These are phyloP conservation scores for Oncorhynchus masou DNA, from an alignment of 2,113 vertebrate species.

Conservation along the genomic window DNA sequence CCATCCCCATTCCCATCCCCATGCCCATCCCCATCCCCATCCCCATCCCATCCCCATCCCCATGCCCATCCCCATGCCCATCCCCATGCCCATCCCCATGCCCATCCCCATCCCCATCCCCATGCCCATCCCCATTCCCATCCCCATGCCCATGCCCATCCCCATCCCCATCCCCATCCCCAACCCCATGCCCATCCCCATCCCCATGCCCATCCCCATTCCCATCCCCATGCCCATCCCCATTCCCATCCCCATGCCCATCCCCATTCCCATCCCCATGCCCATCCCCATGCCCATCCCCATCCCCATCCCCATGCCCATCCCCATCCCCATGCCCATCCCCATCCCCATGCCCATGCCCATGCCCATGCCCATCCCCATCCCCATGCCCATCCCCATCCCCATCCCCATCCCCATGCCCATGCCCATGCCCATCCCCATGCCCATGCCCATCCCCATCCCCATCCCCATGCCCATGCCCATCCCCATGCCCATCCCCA, in stretches of 20 bases:
- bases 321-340: slow-evolving; percentile 18
- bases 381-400: slow-evolving; percentile 22
- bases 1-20: too few relatives aligned
- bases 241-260: slow-evolving; percentile 29
- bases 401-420: too few relatives aligned
- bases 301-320: too few relatives aligned
- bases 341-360: too few relatives aligned
- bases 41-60: too few relatives aligned
- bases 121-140: slow-evolving; percentile 20
- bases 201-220: slow-evolving; percentile 22
- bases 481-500: too few relatives aligned
- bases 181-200: slow-evolving; percentile 22
- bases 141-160: slow-evolving; percentile 25
- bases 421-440: slow-evolving; percentile 22
- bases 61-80: slow-evolving; percentile 20
- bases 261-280: slow-evolving; percentile 26
- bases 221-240: slow-evolving; percentile 24
- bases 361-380: slow-evolving; percentile 22
- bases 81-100: slow-evolving; percentile 22
- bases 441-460: slow-evolving; percentile 22
- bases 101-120: too few relatives aligned
- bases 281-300: slow-evolving; percentile 2
- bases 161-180: too few relatives aligned
- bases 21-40: slow-evolving; percentile 16
- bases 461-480: too few relatives aligned